phyloP scores from a whole-genome alignment of 2,113 vertebrate genomes.

The Carlito syrichta region DNA sequence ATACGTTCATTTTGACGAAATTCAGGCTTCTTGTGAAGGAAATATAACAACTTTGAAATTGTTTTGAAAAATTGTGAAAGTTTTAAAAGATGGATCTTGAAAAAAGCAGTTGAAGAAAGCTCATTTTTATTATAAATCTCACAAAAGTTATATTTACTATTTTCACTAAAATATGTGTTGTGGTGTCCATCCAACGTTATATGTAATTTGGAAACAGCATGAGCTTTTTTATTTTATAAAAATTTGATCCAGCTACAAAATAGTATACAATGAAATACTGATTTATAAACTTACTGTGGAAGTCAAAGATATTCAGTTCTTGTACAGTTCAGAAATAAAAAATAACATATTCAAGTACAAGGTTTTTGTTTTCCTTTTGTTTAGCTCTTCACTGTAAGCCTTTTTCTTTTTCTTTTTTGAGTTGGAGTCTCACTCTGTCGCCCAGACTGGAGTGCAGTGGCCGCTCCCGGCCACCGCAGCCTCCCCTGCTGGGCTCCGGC shows the following conservation, averaged over 20 bases:
- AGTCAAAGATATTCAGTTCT: neutral
- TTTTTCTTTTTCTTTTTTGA: too few species aligned
- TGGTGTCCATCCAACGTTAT: neutral
- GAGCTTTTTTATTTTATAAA: neutral
- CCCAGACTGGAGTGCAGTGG: too few species aligned
- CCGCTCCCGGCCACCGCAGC: too few species aligned
- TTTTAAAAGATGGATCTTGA: neutral
- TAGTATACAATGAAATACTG: neutral
- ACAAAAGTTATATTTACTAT: neutral
- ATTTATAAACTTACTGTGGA: neutral
- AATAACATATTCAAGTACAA: neutral
- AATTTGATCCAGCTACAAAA: neutral
- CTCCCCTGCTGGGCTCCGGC: too few species aligned
- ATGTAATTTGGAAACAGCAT: neutral
- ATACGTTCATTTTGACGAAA: slow-evolving; percentile 18
- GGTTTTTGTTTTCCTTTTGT: neutral
- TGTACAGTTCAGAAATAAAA: neutral
- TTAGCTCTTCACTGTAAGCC: neutral
- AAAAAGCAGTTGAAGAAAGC: neutral
- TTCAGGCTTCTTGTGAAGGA: neutral
- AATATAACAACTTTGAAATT: neutral
- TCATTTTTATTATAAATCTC: neutral
- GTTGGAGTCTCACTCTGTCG: too few species aligned
- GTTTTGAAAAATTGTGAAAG: neutral
- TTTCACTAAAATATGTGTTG: neutral